Conservation (phyloP, 2,113 vertebrate species). For the Xiphias gladius region DNA sequence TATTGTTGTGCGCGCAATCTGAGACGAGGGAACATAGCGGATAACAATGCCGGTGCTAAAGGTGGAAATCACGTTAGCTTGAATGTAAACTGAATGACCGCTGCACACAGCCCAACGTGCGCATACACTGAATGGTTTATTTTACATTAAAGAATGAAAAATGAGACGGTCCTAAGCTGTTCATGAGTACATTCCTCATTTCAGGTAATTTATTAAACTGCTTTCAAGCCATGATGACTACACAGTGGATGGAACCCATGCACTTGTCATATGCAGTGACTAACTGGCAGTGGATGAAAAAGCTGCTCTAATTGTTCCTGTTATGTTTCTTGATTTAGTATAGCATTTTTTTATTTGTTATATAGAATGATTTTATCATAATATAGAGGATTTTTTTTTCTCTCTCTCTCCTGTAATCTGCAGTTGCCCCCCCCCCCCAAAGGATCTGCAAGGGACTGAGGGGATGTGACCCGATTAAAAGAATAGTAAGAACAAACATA, state of each 20-base stretch:
- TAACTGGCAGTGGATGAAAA: background rate
- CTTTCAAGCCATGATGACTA: background rate
- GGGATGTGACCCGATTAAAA: constrained; percentile 6
- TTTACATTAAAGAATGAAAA: constrained; percentile 5
- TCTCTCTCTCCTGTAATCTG: background rate
- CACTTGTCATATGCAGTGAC: background rate
- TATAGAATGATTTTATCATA: background rate
- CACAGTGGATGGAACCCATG: background rate
- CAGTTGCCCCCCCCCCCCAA: no score
- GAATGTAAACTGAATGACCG: background rate
- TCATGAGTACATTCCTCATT: background rate
- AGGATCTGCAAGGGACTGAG: no score
- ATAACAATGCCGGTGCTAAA: background rate
- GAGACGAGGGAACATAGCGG: background rate
- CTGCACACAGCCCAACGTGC: no score
- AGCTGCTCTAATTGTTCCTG: background rate
- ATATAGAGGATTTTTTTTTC: background rate
- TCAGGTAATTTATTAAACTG: background rate
- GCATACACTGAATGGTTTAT: background rate
- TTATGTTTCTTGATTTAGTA: background rate
- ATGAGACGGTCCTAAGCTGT: no score
- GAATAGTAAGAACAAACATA: background rate
- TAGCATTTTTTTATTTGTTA: background rate
- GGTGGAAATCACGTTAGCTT: background rate
- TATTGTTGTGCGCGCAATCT: background rate